Base-by-base conservation (phyloP, 1,140 invertebrate species). In the Pogonomyrmex barbatus region DNA sequence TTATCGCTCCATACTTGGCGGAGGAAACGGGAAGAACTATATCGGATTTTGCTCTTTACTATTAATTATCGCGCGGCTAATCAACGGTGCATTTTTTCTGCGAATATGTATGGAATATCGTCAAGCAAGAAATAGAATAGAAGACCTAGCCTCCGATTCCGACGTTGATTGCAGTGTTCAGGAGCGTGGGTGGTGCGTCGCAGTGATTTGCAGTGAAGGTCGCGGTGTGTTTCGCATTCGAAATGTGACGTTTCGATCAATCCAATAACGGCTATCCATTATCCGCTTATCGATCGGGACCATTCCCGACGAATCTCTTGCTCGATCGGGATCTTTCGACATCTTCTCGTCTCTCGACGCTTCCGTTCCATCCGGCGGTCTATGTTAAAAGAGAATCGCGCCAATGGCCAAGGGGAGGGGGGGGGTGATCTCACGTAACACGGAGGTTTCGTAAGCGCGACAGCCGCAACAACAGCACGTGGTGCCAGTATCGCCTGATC, bases 391-490 rank as follows among this genome's bases (percentile, higher is more conserved):
- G 70, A 17, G 70, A 30, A 68, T 70, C 50, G 17, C 24, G 6
- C 33, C 4, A 14, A 9, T 33, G 45, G 54, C 58, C 56, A 42
- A 62, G 83, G 77, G n/a, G 39, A 60, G 39, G 67, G 50, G 54
- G 33, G 52, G 68, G 58, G 24, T 36, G 79, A 65, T 76, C 84
- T 89, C 79, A 89, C 90, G 90, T 91, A 91, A 91, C 79, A 88
- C 78, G 56, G 58, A 39, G 67, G 73, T 89, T 85, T 84, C 86
- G 50, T 70, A 87, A 65, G 47, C 54, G 81, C 85, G 63, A 58
- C 65, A 52, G 17, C 14, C n/a, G 52, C 63, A 86, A 63, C 60
- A 88, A 86, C 81, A 88, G 77, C 89, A 90, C 89, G 89, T 90
- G 89, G 77, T 86, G 87, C 56, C 87, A 90, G 89, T 90, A 47